Conservation (phyloP, 1,140 invertebrate genomes). For the Lordiphosa collinella region DNA sequence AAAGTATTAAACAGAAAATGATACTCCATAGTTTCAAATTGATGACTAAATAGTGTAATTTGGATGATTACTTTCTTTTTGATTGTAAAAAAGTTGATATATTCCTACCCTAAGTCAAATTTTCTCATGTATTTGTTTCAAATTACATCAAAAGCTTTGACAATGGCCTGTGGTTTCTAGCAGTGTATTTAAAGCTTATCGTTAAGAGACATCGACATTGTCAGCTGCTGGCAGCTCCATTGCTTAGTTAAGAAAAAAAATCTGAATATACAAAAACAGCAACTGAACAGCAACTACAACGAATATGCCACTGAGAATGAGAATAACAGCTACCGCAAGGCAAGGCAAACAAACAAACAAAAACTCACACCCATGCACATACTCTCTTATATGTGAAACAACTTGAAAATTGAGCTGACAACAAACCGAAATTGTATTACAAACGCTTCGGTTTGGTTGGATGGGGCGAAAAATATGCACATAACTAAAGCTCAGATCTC, state of each 20-base stretch:
- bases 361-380: constrained; percentile 14
- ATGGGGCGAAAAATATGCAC: constrained; percentile 55
- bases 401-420: constrained; percentile 77
- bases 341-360: constrained; percentile 57
- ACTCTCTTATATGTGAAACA: constrained; percentile 30
- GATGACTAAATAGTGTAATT: too few species aligned
- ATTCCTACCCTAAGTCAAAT: too few species aligned
- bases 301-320: constrained; percentile 5
- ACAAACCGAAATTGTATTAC: constrained; percentile 72
- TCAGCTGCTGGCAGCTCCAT: constrained; percentile 39
- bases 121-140: neutral
- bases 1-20: too few species aligned
- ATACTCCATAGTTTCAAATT: too few species aligned
- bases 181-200: constrained; percentile 53
- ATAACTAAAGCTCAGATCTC: constrained; percentile 62
- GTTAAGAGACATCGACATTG: constrained; percentile 29
- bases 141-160: constrained; percentile 18
- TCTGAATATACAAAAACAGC: constrained; percentile 44
- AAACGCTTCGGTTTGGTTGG: constrained; percentile 28
- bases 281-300: constrained; percentile 18
- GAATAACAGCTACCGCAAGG: constrained; percentile 52
- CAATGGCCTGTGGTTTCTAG: constrained; percentile 20
- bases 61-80: too few species aligned
- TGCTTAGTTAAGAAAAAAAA: constrained; percentile 38
- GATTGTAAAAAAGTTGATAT: too few species aligned